phyloP scores from a whole-genome alignment of 23 tunicate genomes.

The Phallusia fumigata region DNA sequence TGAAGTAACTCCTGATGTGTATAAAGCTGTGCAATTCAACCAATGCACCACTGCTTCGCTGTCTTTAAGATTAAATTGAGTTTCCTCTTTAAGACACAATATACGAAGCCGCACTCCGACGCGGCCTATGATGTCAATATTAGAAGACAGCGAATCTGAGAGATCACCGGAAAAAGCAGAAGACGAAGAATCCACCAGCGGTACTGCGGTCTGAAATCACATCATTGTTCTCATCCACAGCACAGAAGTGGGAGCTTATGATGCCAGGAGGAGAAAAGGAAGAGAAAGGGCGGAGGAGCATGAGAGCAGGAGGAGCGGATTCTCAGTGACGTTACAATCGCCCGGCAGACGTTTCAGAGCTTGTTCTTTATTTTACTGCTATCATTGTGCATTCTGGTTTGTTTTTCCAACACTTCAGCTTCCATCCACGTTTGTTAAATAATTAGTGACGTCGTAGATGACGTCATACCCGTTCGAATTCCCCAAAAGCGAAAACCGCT shows the following conservation, averaged over 20 bases:
- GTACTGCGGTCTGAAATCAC: background rate
- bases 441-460: too few relatives aligned
- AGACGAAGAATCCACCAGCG: background rate
- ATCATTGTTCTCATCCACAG: background rate
- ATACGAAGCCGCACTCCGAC: constrained; percentile 89
- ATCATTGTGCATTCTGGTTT: too few relatives aligned
- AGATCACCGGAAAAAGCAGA: constrained; percentile 29
- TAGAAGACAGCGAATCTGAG: constrained; percentile 76
- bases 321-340: background rate
- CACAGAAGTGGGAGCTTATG: background rate
- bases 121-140: constrained; percentile 87
- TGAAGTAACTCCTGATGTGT: too few relatives aligned
- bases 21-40: too few relatives aligned
- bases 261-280: background rate
- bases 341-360: background rate
- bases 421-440: too few relatives aligned
- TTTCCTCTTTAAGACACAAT: constrained; percentile 36
- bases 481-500: too few relatives aligned
- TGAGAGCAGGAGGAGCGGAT: background rate
- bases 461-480: too few relatives aligned
- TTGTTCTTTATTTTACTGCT: background rate
- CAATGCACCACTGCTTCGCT: too few relatives aligned
- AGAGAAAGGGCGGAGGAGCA: background rate
- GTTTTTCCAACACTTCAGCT: too few relatives aligned
- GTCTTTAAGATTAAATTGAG: too few relatives aligned